Conservation (phyloP, 2,888 invertebrate species). For the Coelogynopora nodosa region DNA sequence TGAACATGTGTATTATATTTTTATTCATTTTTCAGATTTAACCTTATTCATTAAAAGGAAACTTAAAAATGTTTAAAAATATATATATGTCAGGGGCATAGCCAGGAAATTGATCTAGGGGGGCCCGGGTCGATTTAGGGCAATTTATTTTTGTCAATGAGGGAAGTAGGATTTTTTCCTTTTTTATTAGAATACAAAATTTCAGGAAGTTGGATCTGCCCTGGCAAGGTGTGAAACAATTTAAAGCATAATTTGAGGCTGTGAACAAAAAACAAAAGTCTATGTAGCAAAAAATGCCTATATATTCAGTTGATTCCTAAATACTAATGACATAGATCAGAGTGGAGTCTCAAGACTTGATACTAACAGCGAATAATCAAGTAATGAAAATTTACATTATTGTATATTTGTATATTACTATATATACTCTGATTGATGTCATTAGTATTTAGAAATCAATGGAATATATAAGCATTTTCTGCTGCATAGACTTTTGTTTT, state of each 20-base stretch:
- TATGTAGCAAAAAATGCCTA: neutral
- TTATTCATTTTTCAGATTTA: neutral
- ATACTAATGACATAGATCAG: constrained; percentile 1
- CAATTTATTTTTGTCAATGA: constrained; percentile 25
- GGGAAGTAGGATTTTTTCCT: constrained; percentile 2
- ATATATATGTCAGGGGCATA: constrained; percentile 29
- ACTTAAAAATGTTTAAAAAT: too few species aligned
- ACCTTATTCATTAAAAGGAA: neutral
- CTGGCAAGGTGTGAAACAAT: constrained; percentile 6
- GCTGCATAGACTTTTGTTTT: constrained; percentile 1
- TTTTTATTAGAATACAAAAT: neutral
- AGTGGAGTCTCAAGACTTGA: constrained; percentile 18
- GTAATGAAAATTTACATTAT: constrained; percentile 23
- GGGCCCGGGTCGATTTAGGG: constrained; percentile 10
- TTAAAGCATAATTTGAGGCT: constrained; percentile 1
- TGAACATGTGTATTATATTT: neutral
- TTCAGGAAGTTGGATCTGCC: constrained; percentile 12
- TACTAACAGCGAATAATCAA: constrained; percentile 9
- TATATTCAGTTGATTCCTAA: constrained; percentile 23
- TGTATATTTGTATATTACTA: constrained; percentile 31
- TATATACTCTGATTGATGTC: neutral
- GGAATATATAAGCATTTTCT: constrained; percentile 13
- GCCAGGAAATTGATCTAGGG: constrained; percentile 4
- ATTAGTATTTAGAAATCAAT: constrained; percentile 24
- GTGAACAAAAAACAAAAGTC: constrained; percentile 9